These are phyloP conservation scores for Abrostola tripartita DNA, from an alignment of 2,888 invertebrate genomes.

Conservation along the genomic window DNA sequence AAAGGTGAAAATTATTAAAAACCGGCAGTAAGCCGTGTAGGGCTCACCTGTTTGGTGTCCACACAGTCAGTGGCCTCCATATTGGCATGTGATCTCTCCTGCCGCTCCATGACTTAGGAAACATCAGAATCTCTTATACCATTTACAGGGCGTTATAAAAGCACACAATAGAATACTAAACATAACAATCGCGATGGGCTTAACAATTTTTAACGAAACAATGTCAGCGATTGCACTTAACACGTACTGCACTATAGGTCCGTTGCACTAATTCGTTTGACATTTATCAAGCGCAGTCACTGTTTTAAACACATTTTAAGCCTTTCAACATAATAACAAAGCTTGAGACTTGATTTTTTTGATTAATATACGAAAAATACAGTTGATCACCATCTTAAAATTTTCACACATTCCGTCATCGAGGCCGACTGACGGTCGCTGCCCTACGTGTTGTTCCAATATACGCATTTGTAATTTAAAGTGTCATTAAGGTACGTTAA, in stretches of 20 bases:
- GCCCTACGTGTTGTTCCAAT: conserved; percentile 74
- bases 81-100: conserved; percentile 87
- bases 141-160: conserved; percentile 75
- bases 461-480: conserved; percentile 56
- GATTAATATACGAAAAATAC: conserved; percentile 76
- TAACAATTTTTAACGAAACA: conserved; percentile 83
- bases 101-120: conserved; percentile 84
- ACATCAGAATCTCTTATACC: conserved; percentile 86
- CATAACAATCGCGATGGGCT: conserved; percentile 85
- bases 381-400: conserved; percentile 86
- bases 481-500: conserved; percentile 14
- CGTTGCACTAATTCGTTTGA: conserved; percentile 59
- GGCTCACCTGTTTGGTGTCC: conserved; percentile 90
- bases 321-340: conserved; percentile 62
- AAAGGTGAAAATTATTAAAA: conserved; percentile 73
- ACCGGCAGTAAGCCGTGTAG: conserved; percentile 79
- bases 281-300: conserved; percentile 55
- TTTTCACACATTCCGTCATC: conserved; percentile 88
- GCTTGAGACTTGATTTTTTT: conserved; percentile 68
- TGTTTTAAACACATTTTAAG: conserved; percentile 66
- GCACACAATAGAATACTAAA: conserved; percentile 79
- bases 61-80: conserved; percentile 90
- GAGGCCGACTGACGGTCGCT: conserved; percentile 86
- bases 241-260: conserved; percentile 76
- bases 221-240: conserved; percentile 84